Base-by-base conservation (phyloP, 1,140 invertebrate species). In the Cydia fagiglandana region DNA sequence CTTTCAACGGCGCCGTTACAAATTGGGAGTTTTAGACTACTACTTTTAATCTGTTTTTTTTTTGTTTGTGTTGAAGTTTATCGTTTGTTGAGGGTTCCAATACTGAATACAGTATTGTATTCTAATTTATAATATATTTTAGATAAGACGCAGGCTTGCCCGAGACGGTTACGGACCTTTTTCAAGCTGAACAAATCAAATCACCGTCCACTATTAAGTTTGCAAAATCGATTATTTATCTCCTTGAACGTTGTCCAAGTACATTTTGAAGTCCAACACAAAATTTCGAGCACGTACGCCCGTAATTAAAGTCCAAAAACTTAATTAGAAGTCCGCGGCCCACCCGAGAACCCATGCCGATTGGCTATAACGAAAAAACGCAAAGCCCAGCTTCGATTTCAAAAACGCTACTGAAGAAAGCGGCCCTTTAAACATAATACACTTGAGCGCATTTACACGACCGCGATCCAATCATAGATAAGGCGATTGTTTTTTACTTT, bases 401-500 rank as follows among this genome's bases (percentile, higher is more conserved):
- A 84, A 82, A 88, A 85, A 87, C 50, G 89, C 90, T 91, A 88
- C 89, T 87, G 90, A 90, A 90, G 82, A 87, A 88, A 86, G 83
- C 87, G 86, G 81, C 75, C 79, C 78, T 83, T 85, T 78, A 81
- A 82, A 89, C 85, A 86, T 79, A 87, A 87, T 88, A 87, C 88
- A 88, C 87, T 86, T 86, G 86, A 88, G 82, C 84, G 86, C 85
- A 82, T 88, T 90, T 90, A 92, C 88, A 91, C 83, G 84, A 90
- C 90, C 89, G 86, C 88, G 90, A 92, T 92, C 84, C 88, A 89
- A 92, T 92, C 90, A 91, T 92, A 92, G 90, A 92, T 92, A 92
- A 90, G 80, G 80, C 78, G 79, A 82, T 85, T 84, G 84, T 81
- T 83, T 83, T 87, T 86, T 85, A 79, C 85, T 47, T 47, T 87